phyloP scores from a whole-genome alignment of 2,888 invertebrate species.

The Trilocha varians region DNA sequence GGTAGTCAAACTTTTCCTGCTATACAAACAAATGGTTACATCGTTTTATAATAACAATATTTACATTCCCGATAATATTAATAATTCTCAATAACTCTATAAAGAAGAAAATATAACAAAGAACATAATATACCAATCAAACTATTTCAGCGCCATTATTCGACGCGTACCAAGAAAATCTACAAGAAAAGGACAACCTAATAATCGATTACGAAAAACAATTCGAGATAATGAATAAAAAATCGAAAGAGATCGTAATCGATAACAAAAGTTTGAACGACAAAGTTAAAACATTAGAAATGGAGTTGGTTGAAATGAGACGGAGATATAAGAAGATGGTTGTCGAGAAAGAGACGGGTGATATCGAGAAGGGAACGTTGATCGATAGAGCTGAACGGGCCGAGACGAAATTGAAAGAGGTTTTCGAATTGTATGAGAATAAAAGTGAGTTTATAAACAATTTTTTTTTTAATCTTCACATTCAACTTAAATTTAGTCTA shows the following conservation, averaged over 20 bases:
- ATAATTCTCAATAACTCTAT: too few relatives aligned
- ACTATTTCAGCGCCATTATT: constrained; percentile 75
- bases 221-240: constrained; percentile 80
- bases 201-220: constrained; percentile 80
- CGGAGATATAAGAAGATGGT: constrained; percentile 51
- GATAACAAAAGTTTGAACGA: constrained; percentile 79
- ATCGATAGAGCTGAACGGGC: constrained; percentile 78
- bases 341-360: constrained; percentile 60
- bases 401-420: constrained; percentile 81
- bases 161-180: constrained; percentile 84
- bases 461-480: too few relatives aligned
- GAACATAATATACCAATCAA: too few relatives aligned
- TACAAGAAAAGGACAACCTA: constrained; percentile 82
- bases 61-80: too few relatives aligned
- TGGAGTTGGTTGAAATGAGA: constrained; percentile 45
- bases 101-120: too few relatives aligned
- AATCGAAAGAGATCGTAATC: constrained; percentile 77
- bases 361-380: constrained; percentile 63
- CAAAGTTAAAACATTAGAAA: constrained; percentile 37
- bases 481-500: too few relatives aligned
- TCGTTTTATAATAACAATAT: too few relatives aligned
- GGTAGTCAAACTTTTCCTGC: too few relatives aligned
- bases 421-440: constrained; percentile 81
- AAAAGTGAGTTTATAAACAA: constrained; percentile 66
- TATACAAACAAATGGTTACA: too few relatives aligned